These are phyloP conservation scores for Aratinga solstitialis DNA, from an alignment of 2,797 vertebrate species.

Conservation along the genomic window DNA sequence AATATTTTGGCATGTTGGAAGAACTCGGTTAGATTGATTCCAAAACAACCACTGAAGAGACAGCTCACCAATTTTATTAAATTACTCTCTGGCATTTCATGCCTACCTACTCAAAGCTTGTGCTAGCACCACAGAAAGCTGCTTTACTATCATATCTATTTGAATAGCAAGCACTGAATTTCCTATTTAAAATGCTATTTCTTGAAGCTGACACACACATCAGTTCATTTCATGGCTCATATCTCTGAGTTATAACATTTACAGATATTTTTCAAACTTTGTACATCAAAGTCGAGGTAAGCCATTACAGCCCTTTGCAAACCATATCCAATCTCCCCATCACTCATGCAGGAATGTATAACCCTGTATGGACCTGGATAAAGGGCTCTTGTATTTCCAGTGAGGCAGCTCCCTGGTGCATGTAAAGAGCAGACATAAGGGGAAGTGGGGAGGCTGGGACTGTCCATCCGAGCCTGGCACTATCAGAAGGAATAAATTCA, in stretches of 20 bases:
- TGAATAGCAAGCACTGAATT: not conserved
- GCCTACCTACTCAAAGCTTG: not conserved
- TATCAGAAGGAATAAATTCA: not conserved
- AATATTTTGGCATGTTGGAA: not conserved
- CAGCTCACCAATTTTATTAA: not conserved
- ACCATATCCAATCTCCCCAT: not conserved
- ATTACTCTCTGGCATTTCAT: not conserved
- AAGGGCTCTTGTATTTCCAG: not conserved
- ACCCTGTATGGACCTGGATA: rapidly evolving
- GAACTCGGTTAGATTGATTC: not conserved
- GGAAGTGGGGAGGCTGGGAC: not conserved
- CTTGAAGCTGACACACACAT: not conserved
- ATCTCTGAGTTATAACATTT: not conserved
- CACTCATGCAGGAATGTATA: rapidly evolving
- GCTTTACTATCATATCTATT: not conserved
- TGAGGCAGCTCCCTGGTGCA: not conserved
- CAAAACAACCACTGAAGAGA: not conserved
- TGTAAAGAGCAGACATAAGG: not conserved
- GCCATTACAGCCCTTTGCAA: not conserved
- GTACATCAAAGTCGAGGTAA: not conserved
- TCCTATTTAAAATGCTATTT: not conserved
- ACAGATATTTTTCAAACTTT: not conserved
- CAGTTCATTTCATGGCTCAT: not conserved
- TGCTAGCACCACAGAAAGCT: not conserved
- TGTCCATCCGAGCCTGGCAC: not conserved